Conservation (phyloP, 2,113 vertebrate genomes). For the Callipepla californica region DNA sequence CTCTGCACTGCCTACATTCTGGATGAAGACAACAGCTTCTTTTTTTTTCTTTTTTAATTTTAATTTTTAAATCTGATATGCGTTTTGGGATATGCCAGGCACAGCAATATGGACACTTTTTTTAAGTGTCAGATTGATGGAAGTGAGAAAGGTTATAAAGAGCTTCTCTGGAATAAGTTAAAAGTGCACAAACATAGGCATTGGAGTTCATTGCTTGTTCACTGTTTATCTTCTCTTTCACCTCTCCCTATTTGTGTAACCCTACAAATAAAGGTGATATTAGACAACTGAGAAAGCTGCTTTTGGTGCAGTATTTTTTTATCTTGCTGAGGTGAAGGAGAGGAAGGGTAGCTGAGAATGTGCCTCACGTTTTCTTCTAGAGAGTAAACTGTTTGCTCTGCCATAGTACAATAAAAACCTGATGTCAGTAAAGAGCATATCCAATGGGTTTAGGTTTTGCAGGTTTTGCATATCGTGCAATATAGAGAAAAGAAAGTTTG, state of each 20-base stretch:
- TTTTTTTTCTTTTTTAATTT: background rate
- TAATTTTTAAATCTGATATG: no score
- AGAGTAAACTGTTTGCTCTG: background rate
- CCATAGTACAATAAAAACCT: background rate
- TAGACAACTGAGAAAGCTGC: background rate
- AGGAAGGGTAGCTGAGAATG: background rate
- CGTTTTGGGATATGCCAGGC: background rate
- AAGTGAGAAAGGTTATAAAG: background rate
- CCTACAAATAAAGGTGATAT: background rate
- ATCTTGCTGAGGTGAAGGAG: background rate
- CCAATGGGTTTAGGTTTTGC: background rate
- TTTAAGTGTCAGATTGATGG: background rate
- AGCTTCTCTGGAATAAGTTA: background rate
- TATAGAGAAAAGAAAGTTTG: background rate
- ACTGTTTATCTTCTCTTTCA: background rate
- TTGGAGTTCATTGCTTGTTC: background rate
- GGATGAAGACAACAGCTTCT: background rate
- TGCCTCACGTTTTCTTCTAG: background rate
- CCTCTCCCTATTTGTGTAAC: background rate
- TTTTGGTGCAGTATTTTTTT: background rate
- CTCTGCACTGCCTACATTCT: background rate
- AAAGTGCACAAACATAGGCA: background rate
- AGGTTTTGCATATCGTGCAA: background rate
- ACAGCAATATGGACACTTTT: background rate
- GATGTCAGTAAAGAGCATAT: background rate